Conservation (phyloP, 1,140 invertebrate species). For the Trichoplusia ni region DNA sequence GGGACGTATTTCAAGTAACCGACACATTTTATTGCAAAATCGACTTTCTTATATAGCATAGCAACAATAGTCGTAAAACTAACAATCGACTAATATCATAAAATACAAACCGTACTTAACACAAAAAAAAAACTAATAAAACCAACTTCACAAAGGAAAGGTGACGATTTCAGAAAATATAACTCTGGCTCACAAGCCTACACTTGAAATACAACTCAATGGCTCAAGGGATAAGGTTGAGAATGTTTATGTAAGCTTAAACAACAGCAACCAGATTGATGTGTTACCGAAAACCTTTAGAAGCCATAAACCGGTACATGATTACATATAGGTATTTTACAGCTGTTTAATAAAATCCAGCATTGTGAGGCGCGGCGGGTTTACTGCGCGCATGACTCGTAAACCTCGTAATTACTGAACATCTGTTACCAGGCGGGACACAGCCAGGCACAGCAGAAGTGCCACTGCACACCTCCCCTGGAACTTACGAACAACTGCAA, state of each 20-base stretch:
- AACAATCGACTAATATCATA: slow-evolving; percentile 19
- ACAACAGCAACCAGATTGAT: not conserved
- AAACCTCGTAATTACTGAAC: slow-evolving; percentile 13
- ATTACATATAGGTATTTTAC: slow-evolving; percentile 21
- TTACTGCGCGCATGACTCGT: not conserved
- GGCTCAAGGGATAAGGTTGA: not conserved
- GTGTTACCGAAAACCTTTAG: slow-evolving; percentile 4
- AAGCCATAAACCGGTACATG: slow-evolving; percentile 11
- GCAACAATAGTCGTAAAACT: not conserved
- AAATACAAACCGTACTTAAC: slow-evolving; percentile 3
- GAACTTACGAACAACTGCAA: not conserved
- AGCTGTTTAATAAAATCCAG: slow-evolving; percentile 18
- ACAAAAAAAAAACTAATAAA: slow-evolving; percentile 20
- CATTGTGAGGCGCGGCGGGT: not conserved
- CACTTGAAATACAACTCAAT: not conserved
- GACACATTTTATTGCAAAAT: not conserved
- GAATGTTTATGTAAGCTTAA: not conserved
- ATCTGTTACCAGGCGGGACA: slow-evolving; percentile 7
- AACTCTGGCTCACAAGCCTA: not conserved
- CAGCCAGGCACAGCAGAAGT: not conserved
- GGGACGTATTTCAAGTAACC: not conserved
- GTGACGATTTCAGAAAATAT: slow-evolving; percentile 13
- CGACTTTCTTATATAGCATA: not conserved
- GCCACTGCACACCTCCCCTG: not conserved
- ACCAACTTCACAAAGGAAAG: slow-evolving; percentile 14